Conservation (phyloP, 2,797 vertebrate genomes). For the Gobio occitaniae region DNA sequence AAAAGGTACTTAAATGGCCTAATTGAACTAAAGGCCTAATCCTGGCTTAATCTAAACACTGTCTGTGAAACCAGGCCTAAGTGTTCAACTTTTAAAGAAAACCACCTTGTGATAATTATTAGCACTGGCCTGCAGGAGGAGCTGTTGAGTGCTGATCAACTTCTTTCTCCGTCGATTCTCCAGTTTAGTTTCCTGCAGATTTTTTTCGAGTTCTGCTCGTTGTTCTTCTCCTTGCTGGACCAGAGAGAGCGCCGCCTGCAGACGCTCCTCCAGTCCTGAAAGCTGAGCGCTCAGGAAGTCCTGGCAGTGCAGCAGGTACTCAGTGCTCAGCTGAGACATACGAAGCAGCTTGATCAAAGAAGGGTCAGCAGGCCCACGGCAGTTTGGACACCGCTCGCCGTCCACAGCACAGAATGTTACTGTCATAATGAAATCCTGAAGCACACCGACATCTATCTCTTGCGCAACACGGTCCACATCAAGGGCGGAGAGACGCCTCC, state of each 20-base stretch:
- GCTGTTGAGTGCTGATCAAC: slow-evolving; percentile 74
- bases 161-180: slow-evolving; percentile 77
- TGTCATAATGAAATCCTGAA: slow-evolving; percentile 75
- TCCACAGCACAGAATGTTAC: slow-evolving; percentile 79
- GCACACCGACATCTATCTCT: slow-evolving; percentile 74
- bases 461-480: slow-evolving; percentile 76
- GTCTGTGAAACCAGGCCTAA: too few species aligned
- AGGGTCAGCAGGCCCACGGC: slow-evolving; percentile 71
- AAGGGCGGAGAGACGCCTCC: slow-evolving; percentile 76
- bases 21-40: too few species aligned
- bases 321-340: slow-evolving; percentile 80
- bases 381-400: slow-evolving; percentile 74
- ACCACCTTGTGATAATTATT: slow-evolving; percentile 74
- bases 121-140: slow-evolving; percentile 72
- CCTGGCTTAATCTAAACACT: too few species aligned
- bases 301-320: slow-evolving; percentile 82
- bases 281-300: slow-evolving; percentile 72
- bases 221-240: slow-evolving; percentile 65
- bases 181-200: slow-evolving; percentile 69
- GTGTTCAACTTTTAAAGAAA: not conserved
- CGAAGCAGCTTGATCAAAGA: slow-evolving; percentile 78
- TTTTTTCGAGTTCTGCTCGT: slow-evolving; percentile 61
- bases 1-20: too few species aligned
- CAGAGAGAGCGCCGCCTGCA: slow-evolving; percentile 65
- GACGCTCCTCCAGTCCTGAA: slow-evolving; percentile 64